A percentile compares a stretch with the other conserved stretches of the same genome.
phyloP scores from a whole-genome alignment of 1,140 invertebrate genomes.

The Drosophila asahinai region DNA sequence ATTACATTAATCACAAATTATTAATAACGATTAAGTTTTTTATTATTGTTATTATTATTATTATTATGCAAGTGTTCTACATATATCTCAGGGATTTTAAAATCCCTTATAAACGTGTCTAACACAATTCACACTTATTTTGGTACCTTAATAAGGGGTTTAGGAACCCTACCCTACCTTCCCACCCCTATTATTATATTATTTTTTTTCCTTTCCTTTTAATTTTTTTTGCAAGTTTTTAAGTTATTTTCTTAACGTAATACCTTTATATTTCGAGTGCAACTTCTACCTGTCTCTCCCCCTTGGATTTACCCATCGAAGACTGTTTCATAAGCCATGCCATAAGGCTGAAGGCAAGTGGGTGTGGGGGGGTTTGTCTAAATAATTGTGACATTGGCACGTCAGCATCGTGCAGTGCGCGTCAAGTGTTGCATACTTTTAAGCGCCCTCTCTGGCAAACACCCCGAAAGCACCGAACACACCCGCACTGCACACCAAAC shows the following conservation, averaged over 20 bases:
- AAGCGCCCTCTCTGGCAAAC: conserved; percentile 24
- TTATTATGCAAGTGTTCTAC: no score
- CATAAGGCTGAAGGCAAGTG: conserved; percentile 3
- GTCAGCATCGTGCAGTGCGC: conserved; percentile 50
- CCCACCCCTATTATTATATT: neutral
- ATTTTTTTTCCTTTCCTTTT: neutral
- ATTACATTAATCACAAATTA: no score
- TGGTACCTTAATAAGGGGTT: no score
- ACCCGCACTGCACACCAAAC: neutral
- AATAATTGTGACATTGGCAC: conserved; percentile 81
- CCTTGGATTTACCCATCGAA: conserved; percentile 10
- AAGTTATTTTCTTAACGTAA: neutral
- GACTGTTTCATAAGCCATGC: conserved; percentile 31
- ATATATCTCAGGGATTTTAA: no score
- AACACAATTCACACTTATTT: no score
- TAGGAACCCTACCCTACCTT: no score
- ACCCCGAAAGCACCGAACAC: neutral
- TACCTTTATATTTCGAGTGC: conserved; percentile 8
- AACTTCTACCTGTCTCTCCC: neutral
- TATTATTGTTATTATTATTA: no score
- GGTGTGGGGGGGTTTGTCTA: conserved; percentile 24
- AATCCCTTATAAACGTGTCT: no score
- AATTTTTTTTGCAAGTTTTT: neutral
- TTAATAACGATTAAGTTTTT: no score
- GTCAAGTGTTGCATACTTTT: conserved; percentile 76